Evolutionary conservation across 2,888 invertebrate genomes (phyloP).

Genomic region (Epinotia ramella): DNA sequence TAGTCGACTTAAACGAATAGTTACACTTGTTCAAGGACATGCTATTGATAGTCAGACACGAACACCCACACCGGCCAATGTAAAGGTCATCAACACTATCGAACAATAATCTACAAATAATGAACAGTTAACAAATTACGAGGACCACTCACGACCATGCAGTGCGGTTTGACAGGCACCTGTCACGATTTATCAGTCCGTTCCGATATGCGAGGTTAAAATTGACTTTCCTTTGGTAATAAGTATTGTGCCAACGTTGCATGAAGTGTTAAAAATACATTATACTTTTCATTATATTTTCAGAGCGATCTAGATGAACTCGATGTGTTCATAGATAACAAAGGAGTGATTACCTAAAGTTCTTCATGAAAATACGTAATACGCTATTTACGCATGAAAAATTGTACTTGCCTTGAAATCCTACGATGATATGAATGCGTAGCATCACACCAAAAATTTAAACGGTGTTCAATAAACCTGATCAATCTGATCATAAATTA

Average conservation of each 20-base stretch:
- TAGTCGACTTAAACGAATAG: background rate
- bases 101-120: constrained; percentile 39
- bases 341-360: background rate
- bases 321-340: background rate
- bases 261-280: background rate
- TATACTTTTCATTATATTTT: too few species aligned
- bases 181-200: constrained; percentile 42
- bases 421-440: background rate
- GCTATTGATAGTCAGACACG: constrained; percentile 1
- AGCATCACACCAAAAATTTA: background rate
- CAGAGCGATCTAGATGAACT: too few species aligned
- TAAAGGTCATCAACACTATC: constrained; percentile 31
- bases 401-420: background rate
- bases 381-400: too few species aligned
- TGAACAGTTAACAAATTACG: constrained; percentile 42
- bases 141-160: constrained; percentile 35
- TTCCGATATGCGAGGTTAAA: constrained; percentile 25
- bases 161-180: constrained; percentile 36
- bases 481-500: background rate
- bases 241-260: background rate
- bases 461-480: background rate
- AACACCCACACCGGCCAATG: background rate
- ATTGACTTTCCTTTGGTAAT: constrained; percentile 37
- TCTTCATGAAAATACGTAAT: too few species aligned
- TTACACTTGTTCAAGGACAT: background rate